Conservation (phyloP, 2,797 vertebrate genomes). For the Halcyon leucocephala region DNA sequence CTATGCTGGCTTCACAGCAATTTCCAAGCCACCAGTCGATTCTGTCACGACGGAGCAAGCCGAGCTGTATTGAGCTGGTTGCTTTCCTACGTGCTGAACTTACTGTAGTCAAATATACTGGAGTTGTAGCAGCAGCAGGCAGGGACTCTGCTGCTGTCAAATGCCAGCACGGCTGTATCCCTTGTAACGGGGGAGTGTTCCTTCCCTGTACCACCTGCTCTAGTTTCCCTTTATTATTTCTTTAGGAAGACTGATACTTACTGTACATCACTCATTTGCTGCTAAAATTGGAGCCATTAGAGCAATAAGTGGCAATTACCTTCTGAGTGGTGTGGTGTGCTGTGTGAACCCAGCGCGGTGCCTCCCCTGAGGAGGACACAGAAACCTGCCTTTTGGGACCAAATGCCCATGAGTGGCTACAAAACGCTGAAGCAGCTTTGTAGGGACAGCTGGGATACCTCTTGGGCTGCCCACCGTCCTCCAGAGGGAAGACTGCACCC, state of each 20-base stretch:
- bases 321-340: not conserved
- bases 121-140: not conserved
- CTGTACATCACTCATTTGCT: slow-evolving; percentile 59
- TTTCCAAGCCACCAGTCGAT: not conserved
- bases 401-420: not conserved
- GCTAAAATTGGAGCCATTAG: slow-evolving; percentile 66
- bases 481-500: not conserved
- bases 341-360: not conserved
- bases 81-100: not conserved
- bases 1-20: not conserved
- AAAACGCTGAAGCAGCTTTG: not conserved
- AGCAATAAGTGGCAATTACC: slow-evolving; percentile 59
- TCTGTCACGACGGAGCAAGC: not conserved
- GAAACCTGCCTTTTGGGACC: not conserved
- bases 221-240: slow-evolving; percentile 66
- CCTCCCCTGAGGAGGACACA: not conserved
- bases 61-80: not conserved
- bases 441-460: not conserved
- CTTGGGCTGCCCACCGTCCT: not conserved
- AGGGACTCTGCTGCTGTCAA: slow-evolving; percentile 15
- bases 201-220: slow-evolving; percentile 15
- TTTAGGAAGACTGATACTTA: slow-evolving; percentile 62
- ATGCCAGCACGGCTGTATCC: not conserved
- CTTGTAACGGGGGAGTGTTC: not conserved
- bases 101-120: not conserved